Base-by-base conservation (phyloP, 2,113 vertebrate species). In the Mionectes macconnelli region DNA sequence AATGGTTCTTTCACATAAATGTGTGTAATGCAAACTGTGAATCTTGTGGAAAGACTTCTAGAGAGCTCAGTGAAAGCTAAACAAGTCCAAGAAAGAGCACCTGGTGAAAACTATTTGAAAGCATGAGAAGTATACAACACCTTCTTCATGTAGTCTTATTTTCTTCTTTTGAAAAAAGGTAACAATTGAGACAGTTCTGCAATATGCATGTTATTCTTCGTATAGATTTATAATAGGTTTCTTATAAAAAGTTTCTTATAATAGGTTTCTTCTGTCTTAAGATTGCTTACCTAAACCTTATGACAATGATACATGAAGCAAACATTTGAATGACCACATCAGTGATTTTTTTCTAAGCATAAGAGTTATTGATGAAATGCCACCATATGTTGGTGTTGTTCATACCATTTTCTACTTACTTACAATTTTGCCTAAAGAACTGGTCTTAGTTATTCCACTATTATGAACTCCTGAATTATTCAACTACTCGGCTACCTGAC, bases 301-400 rank as follows among this genome's bases (percentile, higher is more conserved):
- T 16, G 53, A 56, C 30, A 45, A 22, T 28, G 16, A 20, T 52
- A 10, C 44, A 52, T 55, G 9, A 81, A 67, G 20, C 39, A 84
- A 57, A 22, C 8, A 56, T 68, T 33, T 85, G 31, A 70, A 91
- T n/a, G n/a, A 77, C 20, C 35, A 53, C 1, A 1, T 18, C 23
- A 73, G 22, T 19, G 89, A 7, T n/a, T 75, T 73, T 64, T 76
- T 74, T 89, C 69, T 84, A 89, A 94, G 85, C 68, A 93, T 77
- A 97, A 94, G 69, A 90, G 52, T 88, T 95, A 96, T 27, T 96
- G 92, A 97, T 96, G 92, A 97, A 97, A 96, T 95, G 93, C 94
- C 95, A 97, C 91, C 59, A n/a, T 96, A 93, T 96, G 91, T 90
- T 92, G 87, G 72, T 76, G 77, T 79, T 82, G 22, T 75, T 69